These are phyloP conservation scores for Sinosuthora webbiana DNA, from an alignment of 2,113 vertebrate species.

Conservation along the genomic window DNA sequence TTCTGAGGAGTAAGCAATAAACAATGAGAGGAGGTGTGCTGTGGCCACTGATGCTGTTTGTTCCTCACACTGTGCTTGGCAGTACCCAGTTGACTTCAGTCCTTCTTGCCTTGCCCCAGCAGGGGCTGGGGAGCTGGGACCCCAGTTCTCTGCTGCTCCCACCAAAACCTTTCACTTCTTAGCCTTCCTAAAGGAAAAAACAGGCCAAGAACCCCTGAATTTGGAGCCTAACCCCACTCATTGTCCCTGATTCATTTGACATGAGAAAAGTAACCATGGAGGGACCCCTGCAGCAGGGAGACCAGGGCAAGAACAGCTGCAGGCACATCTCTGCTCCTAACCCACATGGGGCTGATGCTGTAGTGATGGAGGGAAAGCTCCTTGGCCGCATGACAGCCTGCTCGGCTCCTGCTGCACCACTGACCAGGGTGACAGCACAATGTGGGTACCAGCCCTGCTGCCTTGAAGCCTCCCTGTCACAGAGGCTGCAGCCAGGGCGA, in stretches of 20 bases:
- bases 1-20: background rate
- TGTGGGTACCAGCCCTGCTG: background rate
- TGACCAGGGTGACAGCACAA: background rate
- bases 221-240: background rate
- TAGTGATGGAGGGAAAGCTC: background rate
- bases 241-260: background rate
- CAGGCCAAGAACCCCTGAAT: background rate
- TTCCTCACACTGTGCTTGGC: background rate
- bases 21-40: background rate
- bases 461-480: background rate
- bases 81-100: background rate
- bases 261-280: background rate
- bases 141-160: background rate
- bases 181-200: background rate
- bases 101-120: background rate
- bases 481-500: background rate
- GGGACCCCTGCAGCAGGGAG: background rate
- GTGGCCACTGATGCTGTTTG: background rate
- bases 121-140: background rate
- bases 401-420: background rate
- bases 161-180: background rate
- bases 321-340: background rate
- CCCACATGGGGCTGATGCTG: background rate
- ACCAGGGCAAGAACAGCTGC: background rate
- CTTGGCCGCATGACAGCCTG: background rate